Base-by-base conservation (phyloP, 53 echinoderm and acorn worm genomes). In the Temnopleurus reevesii region DNA sequence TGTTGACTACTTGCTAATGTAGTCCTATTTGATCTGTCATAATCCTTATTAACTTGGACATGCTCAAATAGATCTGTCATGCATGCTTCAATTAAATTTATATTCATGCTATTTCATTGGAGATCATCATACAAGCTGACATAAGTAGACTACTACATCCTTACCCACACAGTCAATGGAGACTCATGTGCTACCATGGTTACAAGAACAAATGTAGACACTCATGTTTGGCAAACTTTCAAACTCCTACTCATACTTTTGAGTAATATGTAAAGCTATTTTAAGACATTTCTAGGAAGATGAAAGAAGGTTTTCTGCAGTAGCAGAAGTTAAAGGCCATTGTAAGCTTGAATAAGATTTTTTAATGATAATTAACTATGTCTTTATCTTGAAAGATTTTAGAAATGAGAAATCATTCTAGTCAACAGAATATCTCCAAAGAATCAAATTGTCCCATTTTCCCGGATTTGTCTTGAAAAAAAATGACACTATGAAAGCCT, bases 201-300 rank as follows among this genome's bases (percentile, higher is more conserved):
- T 36, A 71, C 71, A 21, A 41, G 41, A 41, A n/a, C 71, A 71
- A 71, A 71, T 13, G 15, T 71, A 71, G 71, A 71, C 71, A 21
- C 23, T n/a, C 21, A n/a, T 19, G 71, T 38, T 71, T 71, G 71
- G 71, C 71, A 71, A 71, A 71, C 71, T 71, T 41, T 71, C 71
- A 71, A n/a, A 71, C 38, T 71, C 41, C 71, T 43, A 34, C 64
- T 43, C 41, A 19, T 65, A 41, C 41, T 36, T 71, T 71, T 71
- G 71, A 71, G 71, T 43, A 71, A 43, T 41, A 41, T 41, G 1
- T 71, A 41, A 41, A 71, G 71, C 71, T 71, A 71, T 71, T 71
- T 71, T 71, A 23, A 6, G 41, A 41, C 41, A 23, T 71, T 71
- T 71, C 71, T n/a, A 4, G 41, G 71, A 71, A 63, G 63, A n/a